Conservation (phyloP, 2,113 vertebrate species). For the Forbesichthys agassizii region DNA sequence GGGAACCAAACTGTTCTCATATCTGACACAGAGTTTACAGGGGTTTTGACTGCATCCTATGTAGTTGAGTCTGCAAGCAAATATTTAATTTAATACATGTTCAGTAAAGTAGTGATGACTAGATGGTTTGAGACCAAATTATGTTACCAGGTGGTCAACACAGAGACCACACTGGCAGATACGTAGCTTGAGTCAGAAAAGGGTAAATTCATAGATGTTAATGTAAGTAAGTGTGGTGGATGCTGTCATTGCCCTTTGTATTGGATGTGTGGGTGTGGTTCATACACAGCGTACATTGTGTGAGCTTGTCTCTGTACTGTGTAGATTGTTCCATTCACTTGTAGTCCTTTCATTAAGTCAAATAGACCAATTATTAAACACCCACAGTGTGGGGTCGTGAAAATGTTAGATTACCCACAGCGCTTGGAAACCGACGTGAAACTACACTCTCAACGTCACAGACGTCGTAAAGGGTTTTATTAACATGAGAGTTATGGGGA, state of each 20-base stretch:
- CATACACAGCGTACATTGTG: constrained; percentile 11
- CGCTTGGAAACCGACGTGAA: constrained; percentile 44
- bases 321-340: constrained; percentile 37
- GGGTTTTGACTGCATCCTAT: constrained; percentile 19
- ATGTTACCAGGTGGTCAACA: constrained; percentile 18
- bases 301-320: not conserved
- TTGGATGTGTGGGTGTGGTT: not conserved
- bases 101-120: constrained; percentile 12
- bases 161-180: constrained; percentile 14
- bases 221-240: not conserved
- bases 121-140: not conserved
- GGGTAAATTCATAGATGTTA: not conserved
- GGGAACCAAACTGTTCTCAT: constrained; percentile 3
- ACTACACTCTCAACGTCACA: constrained; percentile 37
- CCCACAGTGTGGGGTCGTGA: constrained; percentile 21
- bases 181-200: constrained; percentile 5
- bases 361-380: constrained; percentile 27
- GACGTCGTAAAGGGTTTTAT: constrained; percentile 38
- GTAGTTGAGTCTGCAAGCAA: constrained; percentile 15
- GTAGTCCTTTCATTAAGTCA: constrained; percentile 22
- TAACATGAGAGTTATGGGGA: constrained; percentile 45
- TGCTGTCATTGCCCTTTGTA: constrained; percentile 11
- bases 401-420: constrained; percentile 60
- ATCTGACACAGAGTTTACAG: not conserved
- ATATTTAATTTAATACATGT: constrained; percentile 10